phyloP scores from a whole-genome alignment of 2,113 vertebrate species.

The Carettochelys insculpta region DNA sequence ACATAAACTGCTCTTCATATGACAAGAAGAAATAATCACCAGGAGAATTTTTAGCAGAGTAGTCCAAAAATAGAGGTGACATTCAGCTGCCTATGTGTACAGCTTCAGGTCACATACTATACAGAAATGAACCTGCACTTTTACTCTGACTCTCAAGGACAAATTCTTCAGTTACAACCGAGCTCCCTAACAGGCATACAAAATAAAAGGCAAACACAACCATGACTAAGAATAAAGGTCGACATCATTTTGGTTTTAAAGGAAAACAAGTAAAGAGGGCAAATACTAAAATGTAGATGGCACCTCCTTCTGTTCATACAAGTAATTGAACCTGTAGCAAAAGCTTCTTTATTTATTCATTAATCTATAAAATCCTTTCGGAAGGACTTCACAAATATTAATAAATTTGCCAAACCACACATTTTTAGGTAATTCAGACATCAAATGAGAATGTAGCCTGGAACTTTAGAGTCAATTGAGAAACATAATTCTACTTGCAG shows the following conservation, averaged over 20 bases:
- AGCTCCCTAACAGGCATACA: not conserved
- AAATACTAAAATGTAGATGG: not conserved
- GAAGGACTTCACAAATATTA: not conserved
- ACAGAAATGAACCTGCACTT: not conserved
- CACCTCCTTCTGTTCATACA: not conserved
- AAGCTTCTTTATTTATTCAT: not conserved
- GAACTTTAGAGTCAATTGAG: not conserved
- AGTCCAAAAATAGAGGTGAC: not conserved
- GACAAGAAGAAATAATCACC: not conserved
- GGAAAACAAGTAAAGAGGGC: not conserved
- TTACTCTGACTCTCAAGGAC: not conserved
- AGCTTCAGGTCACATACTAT: accelerated
- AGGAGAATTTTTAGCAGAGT: not conserved
- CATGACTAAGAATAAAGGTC: not conserved
- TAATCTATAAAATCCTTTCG: not conserved
- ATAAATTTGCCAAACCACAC: not conserved
- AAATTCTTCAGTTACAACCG: not conserved
- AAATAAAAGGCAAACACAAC: not conserved
- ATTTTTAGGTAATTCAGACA: not conserved
- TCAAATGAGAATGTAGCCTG: not conserved
- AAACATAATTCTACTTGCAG: accelerated
- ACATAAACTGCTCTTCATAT: not conserved
- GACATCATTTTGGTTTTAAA: not conserved
- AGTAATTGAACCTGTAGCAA: not conserved
- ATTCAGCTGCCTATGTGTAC: not conserved